phyloP scores from a whole-genome alignment of 2,113 vertebrate genomes.

The Nerophis lumbriciformis region DNA sequence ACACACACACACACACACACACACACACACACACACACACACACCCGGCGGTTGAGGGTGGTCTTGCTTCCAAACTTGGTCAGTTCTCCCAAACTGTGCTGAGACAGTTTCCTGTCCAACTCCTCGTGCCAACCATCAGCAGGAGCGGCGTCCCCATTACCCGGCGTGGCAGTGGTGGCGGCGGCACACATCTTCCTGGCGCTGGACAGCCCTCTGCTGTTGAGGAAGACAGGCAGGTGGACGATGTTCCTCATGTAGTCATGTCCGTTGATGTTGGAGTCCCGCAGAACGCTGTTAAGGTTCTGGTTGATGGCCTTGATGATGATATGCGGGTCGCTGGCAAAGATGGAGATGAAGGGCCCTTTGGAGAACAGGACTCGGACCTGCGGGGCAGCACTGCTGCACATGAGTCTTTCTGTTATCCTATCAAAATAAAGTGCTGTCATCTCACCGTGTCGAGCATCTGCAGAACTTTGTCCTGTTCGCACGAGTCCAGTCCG shows the following conservation, averaged over 20 bases:
- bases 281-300: slow-evolving; percentile 89
- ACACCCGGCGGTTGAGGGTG: slow-evolving; percentile 85
- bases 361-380: slow-evolving; percentile 94
- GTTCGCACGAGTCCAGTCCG: slow-evolving; percentile 94
- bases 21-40: slow-evolving; percentile 1
- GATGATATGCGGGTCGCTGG: slow-evolving; percentile 96
- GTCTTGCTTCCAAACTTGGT: slow-evolving; percentile 90
- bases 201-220: slow-evolving; percentile 85
- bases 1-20: slow-evolving; percentile 7
- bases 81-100: slow-evolving; percentile 88
- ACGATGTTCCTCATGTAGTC: slow-evolving; percentile 98
- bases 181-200: slow-evolving; percentile 78
- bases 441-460: slow-evolving; percentile 83
- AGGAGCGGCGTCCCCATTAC: slow-evolving; percentile 80
- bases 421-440: neutral
- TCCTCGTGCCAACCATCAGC: slow-evolving; percentile 85
- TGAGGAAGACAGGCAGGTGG: slow-evolving; percentile 92
- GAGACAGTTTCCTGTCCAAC: slow-evolving; percentile 87
- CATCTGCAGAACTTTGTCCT: slow-evolving; percentile 98
- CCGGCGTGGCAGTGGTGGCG: slow-evolving; percentile 69
- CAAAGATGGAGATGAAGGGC: slow-evolving; percentile 95
- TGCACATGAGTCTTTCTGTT: neutral
- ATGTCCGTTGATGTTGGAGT: slow-evolving; percentile 97
- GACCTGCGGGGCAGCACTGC: slow-evolving; percentile 68
- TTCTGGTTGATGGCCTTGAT: slow-evolving; percentile 99